phyloP scores from a whole-genome alignment of 2,888 invertebrate species.

The Pardosa pseudoannulata region DNA sequence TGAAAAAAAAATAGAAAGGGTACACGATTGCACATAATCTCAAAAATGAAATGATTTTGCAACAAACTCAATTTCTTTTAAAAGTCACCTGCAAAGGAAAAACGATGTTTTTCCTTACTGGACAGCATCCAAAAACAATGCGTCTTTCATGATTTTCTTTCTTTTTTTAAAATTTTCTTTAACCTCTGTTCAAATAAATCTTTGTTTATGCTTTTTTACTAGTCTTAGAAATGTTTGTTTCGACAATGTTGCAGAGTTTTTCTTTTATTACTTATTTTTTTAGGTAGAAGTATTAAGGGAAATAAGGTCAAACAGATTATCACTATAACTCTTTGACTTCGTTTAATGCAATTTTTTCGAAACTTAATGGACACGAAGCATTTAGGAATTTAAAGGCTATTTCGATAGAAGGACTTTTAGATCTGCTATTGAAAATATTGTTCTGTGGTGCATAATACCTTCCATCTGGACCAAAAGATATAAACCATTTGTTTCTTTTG shows the following conservation, averaged over 20 bases:
- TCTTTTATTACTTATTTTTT: not conserved
- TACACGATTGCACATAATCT: not conserved
- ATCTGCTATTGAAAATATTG: too few relatives aligned
- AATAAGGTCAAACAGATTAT: slow-evolving; percentile 2
- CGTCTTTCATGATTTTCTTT: not conserved
- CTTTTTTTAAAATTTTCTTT: not conserved
- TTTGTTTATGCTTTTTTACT: not conserved
- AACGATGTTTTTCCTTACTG: not conserved
- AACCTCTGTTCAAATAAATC: slow-evolving; percentile 1
- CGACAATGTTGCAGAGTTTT: not conserved
- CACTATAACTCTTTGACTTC: not conserved
- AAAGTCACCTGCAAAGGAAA: slow-evolving; percentile 6
- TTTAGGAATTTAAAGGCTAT: not conserved
- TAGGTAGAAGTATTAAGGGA: not conserved
- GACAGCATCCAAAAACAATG: slow-evolving; percentile 9
- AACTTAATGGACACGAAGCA: not conserved
- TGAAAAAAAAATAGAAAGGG: not conserved
- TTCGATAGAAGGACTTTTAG: not conserved
- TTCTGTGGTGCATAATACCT: too few relatives aligned
- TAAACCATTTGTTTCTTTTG: too few relatives aligned
- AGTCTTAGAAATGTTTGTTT: not conserved
- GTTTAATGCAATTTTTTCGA: not conserved
- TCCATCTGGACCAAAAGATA: too few relatives aligned
- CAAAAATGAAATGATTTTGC: slow-evolving; percentile 5
- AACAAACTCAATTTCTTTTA: slow-evolving; percentile 4